Percentiles rank a stretch among this genome's conserved stretches.
These are phyloP conservation scores for Spinus pinus DNA, from an alignment of 2,797 vertebrate genomes.

Conservation along the genomic window DNA sequence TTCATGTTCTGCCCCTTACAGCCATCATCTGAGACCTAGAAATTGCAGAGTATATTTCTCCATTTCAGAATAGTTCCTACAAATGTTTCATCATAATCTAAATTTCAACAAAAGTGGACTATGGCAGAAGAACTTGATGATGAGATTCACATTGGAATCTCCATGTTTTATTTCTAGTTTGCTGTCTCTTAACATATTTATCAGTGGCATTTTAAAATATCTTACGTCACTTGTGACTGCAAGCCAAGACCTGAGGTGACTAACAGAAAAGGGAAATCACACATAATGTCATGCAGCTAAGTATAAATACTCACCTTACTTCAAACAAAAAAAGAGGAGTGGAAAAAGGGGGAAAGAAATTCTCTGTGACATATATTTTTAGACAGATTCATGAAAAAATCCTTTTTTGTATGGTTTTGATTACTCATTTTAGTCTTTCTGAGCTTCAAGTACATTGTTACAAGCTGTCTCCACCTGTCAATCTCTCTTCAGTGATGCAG, in stretches of 20 bases:
- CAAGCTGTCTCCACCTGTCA: constrained; percentile 56
- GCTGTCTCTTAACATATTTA: not conserved
- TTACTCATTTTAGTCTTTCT: constrained; percentile 44
- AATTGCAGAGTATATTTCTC: constrained; percentile 28
- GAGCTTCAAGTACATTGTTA: constrained; percentile 20
- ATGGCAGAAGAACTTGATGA: not conserved
- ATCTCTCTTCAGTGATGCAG: not conserved
- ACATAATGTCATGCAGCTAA: constrained; percentile 26
- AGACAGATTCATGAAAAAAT: constrained; percentile 25
- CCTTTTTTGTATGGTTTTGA: constrained; percentile 15
- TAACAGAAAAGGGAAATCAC: constrained; percentile 54
- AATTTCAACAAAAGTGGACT: not conserved
- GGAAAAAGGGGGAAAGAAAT: not conserved
- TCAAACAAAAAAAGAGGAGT: not conserved
- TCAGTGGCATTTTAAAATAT: constrained; percentile 49
- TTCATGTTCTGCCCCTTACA: not conserved
- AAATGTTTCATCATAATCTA: not conserved
- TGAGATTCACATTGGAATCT: constrained; percentile 11
- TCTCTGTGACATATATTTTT: constrained; percentile 37
- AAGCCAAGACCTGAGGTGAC: constrained; percentile 49
- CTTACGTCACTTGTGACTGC: constrained; percentile 28
- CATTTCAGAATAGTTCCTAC: constrained; percentile 10
- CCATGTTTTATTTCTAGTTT: constrained; percentile 11
- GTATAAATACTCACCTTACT: constrained; percentile 3
- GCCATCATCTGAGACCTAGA: constrained; percentile 14